Conservation (phyloP, 2,888 invertebrate genomes). For the Nymphalis polychloros region DNA sequence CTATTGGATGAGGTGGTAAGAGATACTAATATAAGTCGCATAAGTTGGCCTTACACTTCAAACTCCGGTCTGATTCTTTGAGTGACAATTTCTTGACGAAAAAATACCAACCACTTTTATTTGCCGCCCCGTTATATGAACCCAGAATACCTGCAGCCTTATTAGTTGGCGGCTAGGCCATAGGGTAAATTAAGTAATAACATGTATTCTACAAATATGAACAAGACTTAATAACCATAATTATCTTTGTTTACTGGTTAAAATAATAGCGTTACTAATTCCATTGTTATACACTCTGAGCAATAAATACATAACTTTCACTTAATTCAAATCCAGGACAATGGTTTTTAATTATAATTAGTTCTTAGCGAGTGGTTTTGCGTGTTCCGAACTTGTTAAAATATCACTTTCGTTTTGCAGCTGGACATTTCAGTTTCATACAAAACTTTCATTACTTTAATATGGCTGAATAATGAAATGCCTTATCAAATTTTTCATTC, state of each 20-base stretch:
- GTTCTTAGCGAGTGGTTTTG: constrained; percentile 36
- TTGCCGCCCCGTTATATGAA: too few species aligned
- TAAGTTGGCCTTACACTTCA: too few species aligned
- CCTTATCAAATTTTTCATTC: not conserved
- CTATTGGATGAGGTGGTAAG: too few species aligned
- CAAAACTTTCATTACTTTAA: constrained; percentile 10
- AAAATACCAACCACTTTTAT: too few species aligned
- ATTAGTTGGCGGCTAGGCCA: too few species aligned
- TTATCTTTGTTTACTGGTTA: constrained; percentile 9
- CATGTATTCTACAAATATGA: too few species aligned
- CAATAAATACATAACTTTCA: constrained; percentile 35
- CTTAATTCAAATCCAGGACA: constrained; percentile 36
- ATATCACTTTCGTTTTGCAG: constrained; percentile 32
- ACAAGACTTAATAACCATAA: not conserved
- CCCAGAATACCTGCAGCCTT: too few species aligned
- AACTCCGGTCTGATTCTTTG: too few species aligned
- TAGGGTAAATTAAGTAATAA: not conserved
- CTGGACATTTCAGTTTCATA: constrained; percentile 9
- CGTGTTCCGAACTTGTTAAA: constrained; percentile 32
- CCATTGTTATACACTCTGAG: constrained; percentile 21
- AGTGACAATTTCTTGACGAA: too few species aligned
- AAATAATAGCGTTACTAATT: constrained; percentile 15
- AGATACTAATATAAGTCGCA: too few species aligned
- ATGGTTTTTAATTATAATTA: constrained; percentile 32
- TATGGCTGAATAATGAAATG: not conserved